phyloP scores from a whole-genome alignment of 2,113 vertebrate species.

The Hystrix brachyura region DNA sequence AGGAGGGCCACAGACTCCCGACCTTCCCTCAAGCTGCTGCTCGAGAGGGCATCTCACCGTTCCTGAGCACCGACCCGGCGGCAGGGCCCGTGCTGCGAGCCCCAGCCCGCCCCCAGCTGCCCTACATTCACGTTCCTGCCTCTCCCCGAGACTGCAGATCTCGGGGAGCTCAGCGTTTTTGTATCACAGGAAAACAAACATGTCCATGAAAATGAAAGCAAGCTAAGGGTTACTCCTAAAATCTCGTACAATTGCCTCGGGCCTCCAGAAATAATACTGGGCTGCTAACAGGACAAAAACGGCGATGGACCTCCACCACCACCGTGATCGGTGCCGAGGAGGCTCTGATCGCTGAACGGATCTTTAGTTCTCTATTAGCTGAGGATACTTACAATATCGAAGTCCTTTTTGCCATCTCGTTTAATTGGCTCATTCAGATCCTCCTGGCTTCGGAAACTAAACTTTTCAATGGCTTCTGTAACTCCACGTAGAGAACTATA shows the following conservation, averaged over 20 bases:
- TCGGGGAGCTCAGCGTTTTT: neutral
- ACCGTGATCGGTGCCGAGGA: neutral
- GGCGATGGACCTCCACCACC: neutral
- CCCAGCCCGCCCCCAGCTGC: fast-evolving
- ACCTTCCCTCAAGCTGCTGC: neutral
- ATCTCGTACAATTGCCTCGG: neutral
- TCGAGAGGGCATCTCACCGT: neutral
- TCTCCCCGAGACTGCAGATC: neutral
- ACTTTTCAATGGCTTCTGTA: conserved; percentile 99
- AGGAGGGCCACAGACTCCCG: neutral
- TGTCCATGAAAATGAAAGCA: neutral
- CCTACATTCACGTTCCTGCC: neutral
- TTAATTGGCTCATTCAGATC: conserved; percentile 97
- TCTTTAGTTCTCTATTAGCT: neutral
- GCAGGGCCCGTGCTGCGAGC: neutral
- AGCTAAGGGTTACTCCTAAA: neutral
- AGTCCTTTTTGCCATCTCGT: conserved; percentile 96
- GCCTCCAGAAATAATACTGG: neutral
- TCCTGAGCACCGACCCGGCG: neutral
- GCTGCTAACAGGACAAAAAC: neutral
- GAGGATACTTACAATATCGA: conserved; percentile 92
- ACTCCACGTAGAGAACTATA: conserved; percentile 99
- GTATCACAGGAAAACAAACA: neutral
- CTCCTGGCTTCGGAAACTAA: conserved; percentile 99
- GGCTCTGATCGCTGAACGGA: neutral